These are phyloP conservation scores for Caenorhabditis japonica DNA, from an alignment of 2,888 invertebrate species.

Conservation along the genomic window DNA sequence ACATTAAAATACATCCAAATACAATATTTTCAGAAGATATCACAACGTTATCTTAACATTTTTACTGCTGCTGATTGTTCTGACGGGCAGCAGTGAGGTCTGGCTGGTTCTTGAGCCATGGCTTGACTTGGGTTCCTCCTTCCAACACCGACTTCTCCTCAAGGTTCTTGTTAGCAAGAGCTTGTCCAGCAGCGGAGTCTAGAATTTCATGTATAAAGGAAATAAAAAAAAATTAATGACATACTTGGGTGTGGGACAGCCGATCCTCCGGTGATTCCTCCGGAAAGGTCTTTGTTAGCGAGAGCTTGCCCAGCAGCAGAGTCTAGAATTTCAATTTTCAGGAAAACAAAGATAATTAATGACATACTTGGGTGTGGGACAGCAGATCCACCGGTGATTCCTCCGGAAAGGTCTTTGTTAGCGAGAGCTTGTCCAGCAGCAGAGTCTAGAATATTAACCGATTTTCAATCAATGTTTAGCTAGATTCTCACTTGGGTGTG, in stretches of 20 bases:
- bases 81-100: conserved; percentile 37
- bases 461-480: background rate
- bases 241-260: conserved; percentile 38
- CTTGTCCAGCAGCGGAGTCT: conserved; percentile 52
- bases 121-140: conserved; percentile 58
- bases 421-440: conserved; percentile 51
- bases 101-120: conserved; percentile 59
- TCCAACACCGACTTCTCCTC: conserved; percentile 54
- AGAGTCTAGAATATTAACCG: conserved; percentile 30
- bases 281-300: conserved; percentile 4
- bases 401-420: conserved; percentile 27
- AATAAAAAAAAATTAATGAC: conserved; percentile 6
- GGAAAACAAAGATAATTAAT: background rate
- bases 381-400: conserved; percentile 14
- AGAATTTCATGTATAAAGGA: too few relatives aligned
- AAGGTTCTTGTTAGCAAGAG: conserved; percentile 35
- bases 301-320: conserved; percentile 18
- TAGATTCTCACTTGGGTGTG: conserved; percentile 45
- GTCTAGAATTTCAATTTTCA: background rate
- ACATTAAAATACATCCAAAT: too few relatives aligned
- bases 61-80: conserved; percentile 20
- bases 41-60: too few relatives aligned
- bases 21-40: too few relatives aligned
- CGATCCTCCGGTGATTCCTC: conserved; percentile 18
- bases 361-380: conserved; percentile 41